Conservation (phyloP, 1,140 invertebrate species). For the Idris sp. region DNA sequence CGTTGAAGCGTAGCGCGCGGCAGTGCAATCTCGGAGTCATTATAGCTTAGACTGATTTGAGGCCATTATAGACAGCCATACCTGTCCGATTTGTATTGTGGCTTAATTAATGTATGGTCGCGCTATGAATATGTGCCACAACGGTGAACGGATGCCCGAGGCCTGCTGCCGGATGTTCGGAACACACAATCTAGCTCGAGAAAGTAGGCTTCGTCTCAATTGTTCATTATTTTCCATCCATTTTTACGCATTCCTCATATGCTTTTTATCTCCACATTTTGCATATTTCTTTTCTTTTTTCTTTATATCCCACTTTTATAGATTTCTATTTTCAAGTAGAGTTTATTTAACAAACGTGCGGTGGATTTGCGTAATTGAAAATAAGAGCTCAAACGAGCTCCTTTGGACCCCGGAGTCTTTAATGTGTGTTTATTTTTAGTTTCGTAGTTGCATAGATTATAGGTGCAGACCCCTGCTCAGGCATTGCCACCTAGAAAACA, state of each 20-base stretch:
- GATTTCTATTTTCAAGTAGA: too few species aligned
- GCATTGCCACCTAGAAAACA: constrained; percentile 65
- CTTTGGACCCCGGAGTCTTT: constrained; percentile 48
- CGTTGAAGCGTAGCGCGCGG: constrained; percentile 55
- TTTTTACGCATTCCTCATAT: too few species aligned
- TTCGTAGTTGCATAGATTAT: constrained; percentile 61
- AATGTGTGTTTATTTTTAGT: constrained; percentile 62
- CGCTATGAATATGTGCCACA: constrained; percentile 60
- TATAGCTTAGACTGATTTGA: constrained; percentile 56
- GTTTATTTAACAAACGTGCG: constrained; percentile 14
- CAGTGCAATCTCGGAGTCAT: constrained; percentile 53
- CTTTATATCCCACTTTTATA: too few species aligned
- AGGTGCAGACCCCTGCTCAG: constrained; percentile 48
- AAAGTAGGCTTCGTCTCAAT: constrained; percentile 72
- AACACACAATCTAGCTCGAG: constrained; percentile 69
- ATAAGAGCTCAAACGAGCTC: constrained; percentile 48
- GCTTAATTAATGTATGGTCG: constrained; percentile 58
- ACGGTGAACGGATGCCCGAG: constrained; percentile 69
- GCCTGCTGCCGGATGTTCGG: constrained; percentile 71
- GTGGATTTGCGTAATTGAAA: constrained; percentile 22
- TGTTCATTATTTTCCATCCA: constrained; percentile 58
- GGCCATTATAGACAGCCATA: constrained; percentile 54
- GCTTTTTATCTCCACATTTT: too few species aligned
- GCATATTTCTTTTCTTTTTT: too few species aligned
- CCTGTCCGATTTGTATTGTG: constrained; percentile 59